Base-by-base conservation (phyloP, 2,888 invertebrate genomes). In the Glomeris marginata region DNA sequence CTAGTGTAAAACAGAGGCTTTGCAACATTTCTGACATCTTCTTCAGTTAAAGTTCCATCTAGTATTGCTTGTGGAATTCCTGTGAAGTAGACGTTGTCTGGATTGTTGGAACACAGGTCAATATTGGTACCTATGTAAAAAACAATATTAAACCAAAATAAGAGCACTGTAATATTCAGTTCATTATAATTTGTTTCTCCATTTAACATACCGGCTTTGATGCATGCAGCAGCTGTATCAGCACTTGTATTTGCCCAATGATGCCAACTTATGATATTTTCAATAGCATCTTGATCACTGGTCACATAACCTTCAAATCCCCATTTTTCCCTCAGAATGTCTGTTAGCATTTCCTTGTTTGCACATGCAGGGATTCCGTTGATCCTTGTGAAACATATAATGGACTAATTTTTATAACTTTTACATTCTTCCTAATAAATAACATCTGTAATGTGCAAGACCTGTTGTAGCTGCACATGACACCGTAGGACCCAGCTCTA, bases 381-480 rank as follows among this genome's bases (percentile, higher is more conserved):
- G 4, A 50, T 46, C 8, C 45, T 47, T 6, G 3, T 2, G 20
- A 22, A 2, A 5, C 3, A 16, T 41, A 41, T 28, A 8, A 28
- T 28, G 3, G 28, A n/a, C n/a, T 8, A 28, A 28, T 28, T 5
- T 28, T 28, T 28, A 28, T n/a, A n/a, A n/a, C n/a, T n/a, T n/a
- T n/a, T n/a, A n/a, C n/a, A n/a, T n/a, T n/a, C n/a, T n/a, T n/a
- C n/a, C 11, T 13, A 36, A 13, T 36, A 11, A 11, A 10, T 36
- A 36, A 36, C 10, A 11, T 16, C 33, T 11, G 21, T 35, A 16
- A 36, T 35, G 33, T 6, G n/a, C 5, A 6, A 10, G 8, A 40
- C 41, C 47, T 47, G 22, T 49, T 49, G 49, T 49, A 49, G 18
- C 49, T 49, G 49, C 49, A 49, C 49, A 49, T 49, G 28, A 49